phyloP scores from a whole-genome alignment of 2,113 vertebrate species.

The Lamprotornis superbus region DNA sequence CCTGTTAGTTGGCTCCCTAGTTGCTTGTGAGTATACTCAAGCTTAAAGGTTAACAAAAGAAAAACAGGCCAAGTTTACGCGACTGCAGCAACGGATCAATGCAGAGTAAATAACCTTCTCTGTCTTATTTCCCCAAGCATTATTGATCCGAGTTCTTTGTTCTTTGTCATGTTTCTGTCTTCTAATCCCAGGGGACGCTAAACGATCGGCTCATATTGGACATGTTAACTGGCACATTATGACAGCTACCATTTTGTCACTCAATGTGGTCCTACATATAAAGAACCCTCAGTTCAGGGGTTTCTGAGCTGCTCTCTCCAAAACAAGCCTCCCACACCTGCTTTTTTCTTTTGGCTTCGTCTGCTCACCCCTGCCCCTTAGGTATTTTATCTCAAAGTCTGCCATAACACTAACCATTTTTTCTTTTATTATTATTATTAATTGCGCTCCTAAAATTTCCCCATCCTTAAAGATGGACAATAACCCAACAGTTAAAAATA shows the following conservation, averaged over 20 bases:
- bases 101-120: constrained; percentile 99
- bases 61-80: constrained; percentile 91
- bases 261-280: constrained; percentile 64
- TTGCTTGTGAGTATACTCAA: constrained; percentile 92
- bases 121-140: constrained; percentile 98
- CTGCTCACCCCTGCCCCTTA: background rate
- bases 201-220: constrained; percentile 78
- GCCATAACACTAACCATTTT: background rate
- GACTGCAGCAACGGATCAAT: constrained; percentile 93
- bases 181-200: constrained; percentile 79
- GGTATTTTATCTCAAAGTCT: background rate
- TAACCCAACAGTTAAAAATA: constrained; percentile 31
- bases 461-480: constrained; percentile 39
- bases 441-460: background rate
- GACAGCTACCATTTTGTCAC: constrained; percentile 83
- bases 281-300: constrained; percentile 24
- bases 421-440: constrained; percentile 35
- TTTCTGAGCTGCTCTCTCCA: background rate
- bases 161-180: constrained; percentile 88
- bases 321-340: background rate
- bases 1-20: constrained; percentile 96
- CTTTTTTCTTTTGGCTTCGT: background rate
- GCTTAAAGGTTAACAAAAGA: constrained; percentile 99
- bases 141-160: constrained; percentile 92
- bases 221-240: constrained; percentile 81